Percentiles rank a stretch among this genome's conserved stretches.
Evolutionary conservation across 1,140 invertebrate genomes (phyloP).

Genomic region (Drosophila sucinea): DNA sequence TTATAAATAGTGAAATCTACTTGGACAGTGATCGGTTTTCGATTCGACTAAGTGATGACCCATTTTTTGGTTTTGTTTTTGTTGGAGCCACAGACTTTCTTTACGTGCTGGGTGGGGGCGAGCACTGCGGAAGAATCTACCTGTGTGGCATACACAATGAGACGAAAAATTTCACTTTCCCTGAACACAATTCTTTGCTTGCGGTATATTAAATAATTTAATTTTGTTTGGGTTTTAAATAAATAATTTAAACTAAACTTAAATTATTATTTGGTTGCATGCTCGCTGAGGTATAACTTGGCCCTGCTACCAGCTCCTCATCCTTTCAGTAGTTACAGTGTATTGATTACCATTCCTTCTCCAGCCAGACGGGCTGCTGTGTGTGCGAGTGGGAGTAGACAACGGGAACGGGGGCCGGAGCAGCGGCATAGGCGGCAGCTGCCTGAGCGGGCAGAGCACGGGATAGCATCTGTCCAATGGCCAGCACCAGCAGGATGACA

Average conservation of each 20-base stretch:
- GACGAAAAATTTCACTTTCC: slow-evolving; percentile 67
- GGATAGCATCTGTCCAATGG: slow-evolving; percentile 81
- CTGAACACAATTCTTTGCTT: slow-evolving; percentile 31
- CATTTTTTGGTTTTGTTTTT: slow-evolving; percentile 43
- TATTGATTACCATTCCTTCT: slow-evolving; percentile 70
- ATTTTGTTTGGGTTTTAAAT: slow-evolving; percentile 46
- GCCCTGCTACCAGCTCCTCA: slow-evolving; percentile 54
- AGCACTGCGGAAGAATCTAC: slow-evolving; percentile 41
- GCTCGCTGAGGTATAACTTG: slow-evolving; percentile 72
- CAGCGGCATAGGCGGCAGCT: slow-evolving; percentile 65
- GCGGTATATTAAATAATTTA: slow-evolving; percentile 44
- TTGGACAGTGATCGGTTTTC: slow-evolving; percentile 26
- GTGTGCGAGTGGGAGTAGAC: slow-evolving; percentile 80
- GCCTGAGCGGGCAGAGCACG: slow-evolving; percentile 77
- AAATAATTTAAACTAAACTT: slow-evolving; percentile 80
- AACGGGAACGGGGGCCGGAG: slow-evolving; percentile 72
- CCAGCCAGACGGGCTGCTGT: slow-evolving; percentile 80
- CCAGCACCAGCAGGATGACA: slow-evolving; percentile 80
- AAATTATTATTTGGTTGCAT: slow-evolving; percentile 81
- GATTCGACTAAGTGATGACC: slow-evolving; percentile 37
- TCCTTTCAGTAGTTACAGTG: background rate
- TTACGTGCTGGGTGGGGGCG: slow-evolving; percentile 14
- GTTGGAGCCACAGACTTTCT: slow-evolving; percentile 49
- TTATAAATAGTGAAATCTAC: slow-evolving; percentile 53
- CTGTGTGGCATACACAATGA: slow-evolving; percentile 55